phyloP scores from a whole-genome alignment of 2,888 invertebrate species.

The Drosophila mettleri region DNA sequence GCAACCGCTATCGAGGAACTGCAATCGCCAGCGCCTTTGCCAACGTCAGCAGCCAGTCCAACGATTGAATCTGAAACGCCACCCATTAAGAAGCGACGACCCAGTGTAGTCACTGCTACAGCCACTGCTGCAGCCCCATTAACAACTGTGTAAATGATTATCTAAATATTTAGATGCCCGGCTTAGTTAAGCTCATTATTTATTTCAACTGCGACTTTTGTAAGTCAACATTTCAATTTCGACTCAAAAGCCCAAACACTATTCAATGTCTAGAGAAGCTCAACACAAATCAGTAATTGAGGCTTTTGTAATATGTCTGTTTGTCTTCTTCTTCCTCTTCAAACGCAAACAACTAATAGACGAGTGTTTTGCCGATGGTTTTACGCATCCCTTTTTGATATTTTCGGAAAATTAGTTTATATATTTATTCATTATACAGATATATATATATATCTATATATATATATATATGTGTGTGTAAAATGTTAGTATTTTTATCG shows the following conservation, averaged over 20 bases:
- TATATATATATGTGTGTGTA: constrained; percentile 28
- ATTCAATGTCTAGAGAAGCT: constrained; percentile 49
- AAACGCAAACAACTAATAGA: neutral
- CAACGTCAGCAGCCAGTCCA: constrained; percentile 2
- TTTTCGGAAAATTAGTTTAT: constrained; percentile 25
- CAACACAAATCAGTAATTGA: constrained; percentile 37
- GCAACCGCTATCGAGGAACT: constrained; percentile 7
- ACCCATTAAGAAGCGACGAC: constrained; percentile 69
- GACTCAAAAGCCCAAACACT: constrained; percentile 23
- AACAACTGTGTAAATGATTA: constrained; percentile 58
- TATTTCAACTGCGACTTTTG: constrained; percentile 49
- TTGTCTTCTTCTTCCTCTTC: constrained; percentile 24
- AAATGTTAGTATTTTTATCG: constrained; percentile 73
- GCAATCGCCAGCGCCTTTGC: neutral
- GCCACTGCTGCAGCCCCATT: constrained; percentile 25
- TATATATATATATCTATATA: constrained; percentile 24
- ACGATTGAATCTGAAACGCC: constrained; percentile 52
- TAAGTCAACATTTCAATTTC: constrained; percentile 45
- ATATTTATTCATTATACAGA: constrained; percentile 43
- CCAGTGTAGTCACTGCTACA: constrained; percentile 41
- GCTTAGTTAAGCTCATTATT: constrained; percentile 57
- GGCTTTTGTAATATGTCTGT: constrained; percentile 35
- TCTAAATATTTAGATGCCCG: constrained; percentile 20
- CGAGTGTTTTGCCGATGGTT: constrained; percentile 1
- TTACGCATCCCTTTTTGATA: constrained; percentile 20